Base-by-base conservation (phyloP, 2,797 vertebrate genomes). In the Helarctos malayanus region DNA sequence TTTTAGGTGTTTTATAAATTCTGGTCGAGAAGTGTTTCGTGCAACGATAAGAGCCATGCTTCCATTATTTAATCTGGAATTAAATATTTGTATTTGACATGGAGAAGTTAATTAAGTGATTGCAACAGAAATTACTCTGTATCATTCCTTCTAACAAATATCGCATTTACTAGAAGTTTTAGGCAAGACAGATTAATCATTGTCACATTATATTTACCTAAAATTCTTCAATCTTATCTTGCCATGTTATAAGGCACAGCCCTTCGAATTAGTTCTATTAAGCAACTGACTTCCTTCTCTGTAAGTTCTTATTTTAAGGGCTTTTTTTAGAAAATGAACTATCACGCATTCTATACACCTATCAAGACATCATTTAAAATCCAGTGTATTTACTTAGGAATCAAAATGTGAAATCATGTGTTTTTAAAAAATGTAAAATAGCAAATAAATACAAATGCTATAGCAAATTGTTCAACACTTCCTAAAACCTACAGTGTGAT, bases 1-100 rank as follows among this genome's bases (percentile, higher is more conserved):
- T 98, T 99, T 99, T 98, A 99, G 99, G 95, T 99, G 99, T 98
- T 99, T 99, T 98, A 99, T 98, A 98, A 99, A 99, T 97, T 99
- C 99, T 94, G 99, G 98, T 97, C 99, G 99, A 98, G 99, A 99
- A 73, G 99, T 99, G 97, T 99, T 99, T 94, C 98, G 98, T 49
- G 99, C 99, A 68, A 99, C 97, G 78, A 99, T 99, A 98, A 99
- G 98, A 2, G 99, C 98, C 97, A 99, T 99, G 79, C 99, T 99
- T 98, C 99, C 99, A 94, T 99, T 99, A 97, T 99, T 99, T 98
- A 99, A 98, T 91, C 99, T 99, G 98, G 98, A 98, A 98, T 89
- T 68, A 97, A 92, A 98, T 75, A 57, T 89, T 97, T 97, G 57
- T 83, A n/a, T 89, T 93, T 91, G 54, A 96, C 12, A 89, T 63